Conservation (phyloP, 2,797 vertebrate genomes). For the Helicolenus hilgendorfi region DNA sequence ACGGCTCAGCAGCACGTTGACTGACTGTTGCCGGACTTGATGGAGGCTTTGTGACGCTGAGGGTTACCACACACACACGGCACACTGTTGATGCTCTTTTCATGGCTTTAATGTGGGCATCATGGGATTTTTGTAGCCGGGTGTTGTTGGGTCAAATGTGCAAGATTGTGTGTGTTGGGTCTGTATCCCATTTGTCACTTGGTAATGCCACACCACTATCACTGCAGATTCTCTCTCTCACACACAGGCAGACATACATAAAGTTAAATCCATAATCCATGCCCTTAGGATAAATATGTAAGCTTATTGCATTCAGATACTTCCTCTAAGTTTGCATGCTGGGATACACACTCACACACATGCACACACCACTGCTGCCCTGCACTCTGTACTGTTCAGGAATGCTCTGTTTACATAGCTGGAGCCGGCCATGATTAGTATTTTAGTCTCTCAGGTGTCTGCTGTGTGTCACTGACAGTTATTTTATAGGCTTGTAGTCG, state of each 20-base stretch:
- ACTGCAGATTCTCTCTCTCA: neutral
- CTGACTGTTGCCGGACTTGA: neutral
- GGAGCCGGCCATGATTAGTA: slow-evolving; percentile 56
- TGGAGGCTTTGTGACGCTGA: slow-evolving; percentile 26
- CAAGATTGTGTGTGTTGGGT: slow-evolving; percentile 25
- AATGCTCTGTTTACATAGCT: slow-evolving; percentile 86
- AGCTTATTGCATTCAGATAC: neutral
- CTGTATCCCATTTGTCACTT: slow-evolving; percentile 55
- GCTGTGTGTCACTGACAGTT: slow-evolving; percentile 73
- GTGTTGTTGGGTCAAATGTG: slow-evolving; percentile 50
- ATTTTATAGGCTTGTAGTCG: slow-evolving; percentile 39
- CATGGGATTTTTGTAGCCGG: slow-evolving; percentile 29
- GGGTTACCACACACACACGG: slow-evolving; percentile 20
- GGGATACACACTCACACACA: neutral
- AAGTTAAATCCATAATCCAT: slow-evolving; percentile 5
- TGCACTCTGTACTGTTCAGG: slow-evolving; percentile 48
- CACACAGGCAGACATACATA: neutral
- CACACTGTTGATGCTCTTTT: slow-evolving; percentile 35
- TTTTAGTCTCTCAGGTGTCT: slow-evolving; percentile 78
- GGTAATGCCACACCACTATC: slow-evolving; percentile 17
- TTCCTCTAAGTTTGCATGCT: neutral
- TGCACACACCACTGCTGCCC: neutral
- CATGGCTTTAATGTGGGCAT: slow-evolving; percentile 53
- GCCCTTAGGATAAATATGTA: neutral
- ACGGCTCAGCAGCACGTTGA: slow-evolving; percentile 1